Percentiles rank a stretch among this genome's conserved stretches.
Conservation (phyloP, 1,140 invertebrate species). For the Drosophila tani region DNA sequence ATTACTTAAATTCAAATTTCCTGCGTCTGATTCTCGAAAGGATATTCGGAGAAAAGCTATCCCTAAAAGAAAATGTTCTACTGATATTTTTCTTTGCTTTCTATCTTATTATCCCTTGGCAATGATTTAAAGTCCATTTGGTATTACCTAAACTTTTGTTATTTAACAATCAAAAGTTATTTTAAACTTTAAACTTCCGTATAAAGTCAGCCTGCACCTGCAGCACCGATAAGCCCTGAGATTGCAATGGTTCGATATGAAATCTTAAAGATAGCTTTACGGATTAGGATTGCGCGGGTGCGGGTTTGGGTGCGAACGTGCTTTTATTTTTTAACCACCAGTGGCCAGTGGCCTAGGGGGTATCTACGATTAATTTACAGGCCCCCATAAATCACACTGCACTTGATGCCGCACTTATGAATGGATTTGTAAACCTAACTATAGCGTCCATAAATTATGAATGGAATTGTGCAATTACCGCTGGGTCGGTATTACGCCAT, state of each 20-base stretch:
- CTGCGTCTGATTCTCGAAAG: too few species aligned
- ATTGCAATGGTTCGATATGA: constrained; percentile 6
- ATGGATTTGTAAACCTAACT: constrained; percentile 9
- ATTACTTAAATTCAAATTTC: too few species aligned
- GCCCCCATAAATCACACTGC: constrained; percentile 10
- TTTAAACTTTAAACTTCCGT: not conserved
- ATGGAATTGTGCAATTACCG: constrained; percentile 2
- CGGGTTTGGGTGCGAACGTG: not conserved
- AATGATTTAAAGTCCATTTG: too few species aligned
- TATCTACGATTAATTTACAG: constrained; percentile 1
- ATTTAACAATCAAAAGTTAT: not conserved
- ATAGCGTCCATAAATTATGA: constrained; percentile 9
- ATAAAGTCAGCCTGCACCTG: constrained; percentile 3
- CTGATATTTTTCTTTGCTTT: too few species aligned
- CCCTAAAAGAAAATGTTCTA: too few species aligned
- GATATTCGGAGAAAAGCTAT: too few species aligned
- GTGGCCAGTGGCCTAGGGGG: not conserved
- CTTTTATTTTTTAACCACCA: not conserved
- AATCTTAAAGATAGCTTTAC: not conserved
- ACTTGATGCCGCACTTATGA: not conserved
- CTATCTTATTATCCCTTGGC: too few species aligned
- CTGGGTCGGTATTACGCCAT: not conserved
- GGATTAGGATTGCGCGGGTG: not conserved
- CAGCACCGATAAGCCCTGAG: constrained; percentile 16
- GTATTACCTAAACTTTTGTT: not conserved